phyloP scores from a whole-genome alignment of 1,140 invertebrate species.

The Aphelenchoides fujianensis region DNA sequence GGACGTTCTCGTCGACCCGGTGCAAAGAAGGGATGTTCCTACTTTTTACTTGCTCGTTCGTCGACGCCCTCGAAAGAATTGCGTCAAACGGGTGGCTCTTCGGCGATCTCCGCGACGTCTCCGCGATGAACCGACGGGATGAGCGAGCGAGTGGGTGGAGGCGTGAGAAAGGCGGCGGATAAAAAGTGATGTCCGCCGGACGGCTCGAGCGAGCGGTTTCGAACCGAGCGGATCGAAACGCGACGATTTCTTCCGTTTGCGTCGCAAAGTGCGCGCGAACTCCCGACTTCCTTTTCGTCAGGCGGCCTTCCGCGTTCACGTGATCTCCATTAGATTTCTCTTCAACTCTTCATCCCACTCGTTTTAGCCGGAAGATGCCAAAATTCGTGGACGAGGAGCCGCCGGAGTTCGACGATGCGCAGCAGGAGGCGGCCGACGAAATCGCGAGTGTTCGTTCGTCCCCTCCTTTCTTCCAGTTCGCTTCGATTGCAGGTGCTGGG shows the following conservation, averaged over 20 bases:
- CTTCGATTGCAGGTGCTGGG: background rate
- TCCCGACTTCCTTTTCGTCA: too few species aligned
- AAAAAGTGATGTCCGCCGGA: background rate
- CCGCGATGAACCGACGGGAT: background rate
- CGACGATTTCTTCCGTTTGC: background rate
- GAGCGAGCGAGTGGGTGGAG: background rate
- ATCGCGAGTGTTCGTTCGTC: background rate
- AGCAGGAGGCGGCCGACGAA: background rate
- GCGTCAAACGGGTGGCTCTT: too few species aligned
- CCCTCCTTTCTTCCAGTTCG: background rate
- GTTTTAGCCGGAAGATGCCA: background rate
- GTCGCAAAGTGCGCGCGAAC: too few species aligned
- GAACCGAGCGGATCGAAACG: background rate
- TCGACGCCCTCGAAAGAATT: too few species aligned
- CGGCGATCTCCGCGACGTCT: too few species aligned
- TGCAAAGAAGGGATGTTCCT: too few species aligned
- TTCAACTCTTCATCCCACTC: background rate
- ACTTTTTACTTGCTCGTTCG: too few species aligned
- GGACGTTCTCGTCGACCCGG: too few species aligned
- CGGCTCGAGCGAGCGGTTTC: background rate
- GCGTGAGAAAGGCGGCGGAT: background rate
- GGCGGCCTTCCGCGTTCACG: too few species aligned
- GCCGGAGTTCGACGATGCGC: background rate
- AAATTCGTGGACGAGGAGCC: background rate
- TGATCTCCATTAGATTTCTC: background rate